Percentiles rank a stretch among this genome's conserved stretches.
phyloP scores from a whole-genome alignment of 2,113 vertebrate species.

The Pao palembangensis region DNA sequence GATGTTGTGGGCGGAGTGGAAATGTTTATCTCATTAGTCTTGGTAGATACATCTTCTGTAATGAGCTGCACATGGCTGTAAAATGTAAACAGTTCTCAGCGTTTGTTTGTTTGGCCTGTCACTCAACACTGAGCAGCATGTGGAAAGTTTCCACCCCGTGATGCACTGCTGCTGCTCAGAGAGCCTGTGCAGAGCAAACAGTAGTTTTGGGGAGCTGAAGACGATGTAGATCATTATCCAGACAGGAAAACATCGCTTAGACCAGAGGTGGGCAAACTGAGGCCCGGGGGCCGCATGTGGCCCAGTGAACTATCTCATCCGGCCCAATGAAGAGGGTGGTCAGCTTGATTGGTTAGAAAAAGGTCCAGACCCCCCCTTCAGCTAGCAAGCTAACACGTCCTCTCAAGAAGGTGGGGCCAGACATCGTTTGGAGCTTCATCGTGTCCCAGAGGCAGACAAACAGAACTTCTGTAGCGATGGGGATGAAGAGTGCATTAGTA shows the following conservation, averaged over 20 bases:
- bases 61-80: conserved; percentile 62
- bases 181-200: conserved; percentile 29
- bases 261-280: no score
- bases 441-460: no score
- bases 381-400: no score
- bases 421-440: no score
- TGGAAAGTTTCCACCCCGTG: conserved; percentile 44
- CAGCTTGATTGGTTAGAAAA: no score
- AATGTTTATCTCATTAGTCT: conserved; percentile 68
- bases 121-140: conserved; percentile 46
- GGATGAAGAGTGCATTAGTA: no score
- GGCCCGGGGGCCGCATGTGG: no score
- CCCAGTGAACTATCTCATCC: no score
- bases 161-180: conserved; percentile 34
- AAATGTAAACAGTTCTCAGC: conserved; percentile 66
- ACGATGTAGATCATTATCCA: conserved; percentile 43
- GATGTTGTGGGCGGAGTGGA: conserved; percentile 57
- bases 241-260: conserved; percentile 29
- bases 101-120: conserved; percentile 66
- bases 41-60: conserved; percentile 50
- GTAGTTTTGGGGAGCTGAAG: conserved; percentile 29
- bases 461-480: no score
- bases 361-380: no score
- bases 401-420: no score
- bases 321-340: no score